These are phyloP conservation scores for Coranthus polyacanthus DNA, from an alignment of 2,797 vertebrate species.

Conservation along the genomic window DNA sequence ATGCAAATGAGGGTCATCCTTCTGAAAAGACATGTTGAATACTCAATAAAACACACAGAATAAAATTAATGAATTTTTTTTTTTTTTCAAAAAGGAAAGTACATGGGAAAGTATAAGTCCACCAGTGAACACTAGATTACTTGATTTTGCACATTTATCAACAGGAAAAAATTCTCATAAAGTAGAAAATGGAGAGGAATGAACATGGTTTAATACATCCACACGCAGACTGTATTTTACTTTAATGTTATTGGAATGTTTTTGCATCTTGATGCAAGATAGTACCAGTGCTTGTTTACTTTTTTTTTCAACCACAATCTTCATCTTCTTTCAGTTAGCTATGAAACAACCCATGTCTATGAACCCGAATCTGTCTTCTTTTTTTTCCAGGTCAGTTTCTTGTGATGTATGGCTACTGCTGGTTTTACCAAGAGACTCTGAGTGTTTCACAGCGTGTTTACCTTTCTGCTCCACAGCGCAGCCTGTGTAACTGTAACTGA, in stretches of 20 bases:
- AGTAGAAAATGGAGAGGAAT: too few species aligned
- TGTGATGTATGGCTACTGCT: constrained; percentile 72
- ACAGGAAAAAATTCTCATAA: too few species aligned
- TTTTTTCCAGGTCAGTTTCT: constrained; percentile 68
- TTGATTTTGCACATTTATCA: too few species aligned
- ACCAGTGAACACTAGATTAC: not conserved
- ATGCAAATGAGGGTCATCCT: constrained; percentile 26
- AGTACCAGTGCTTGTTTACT: not conserved
- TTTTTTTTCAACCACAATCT: constrained; percentile 7
- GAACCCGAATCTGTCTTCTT: constrained; percentile 61
- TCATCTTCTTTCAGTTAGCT: constrained; percentile 13
- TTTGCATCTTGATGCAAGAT: not conserved
- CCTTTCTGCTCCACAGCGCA: constrained; percentile 56
- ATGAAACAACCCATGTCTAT: constrained; percentile 26
- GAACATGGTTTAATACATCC: too few species aligned
- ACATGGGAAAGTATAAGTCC: not conserved
- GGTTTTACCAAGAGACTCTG: constrained; percentile 57
- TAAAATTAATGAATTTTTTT: constrained; percentile 3
- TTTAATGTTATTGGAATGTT: not conserved
- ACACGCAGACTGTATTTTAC: too few species aligned
- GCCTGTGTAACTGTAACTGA: constrained; percentile 61
- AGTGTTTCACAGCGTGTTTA: constrained; percentile 68
- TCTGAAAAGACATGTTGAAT: constrained; percentile 19
- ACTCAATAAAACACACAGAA: constrained; percentile 1
- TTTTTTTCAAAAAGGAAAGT: not conserved